phyloP scores from a whole-genome alignment of 2,113 vertebrate genomes.

The Notechis scutatus region DNA sequence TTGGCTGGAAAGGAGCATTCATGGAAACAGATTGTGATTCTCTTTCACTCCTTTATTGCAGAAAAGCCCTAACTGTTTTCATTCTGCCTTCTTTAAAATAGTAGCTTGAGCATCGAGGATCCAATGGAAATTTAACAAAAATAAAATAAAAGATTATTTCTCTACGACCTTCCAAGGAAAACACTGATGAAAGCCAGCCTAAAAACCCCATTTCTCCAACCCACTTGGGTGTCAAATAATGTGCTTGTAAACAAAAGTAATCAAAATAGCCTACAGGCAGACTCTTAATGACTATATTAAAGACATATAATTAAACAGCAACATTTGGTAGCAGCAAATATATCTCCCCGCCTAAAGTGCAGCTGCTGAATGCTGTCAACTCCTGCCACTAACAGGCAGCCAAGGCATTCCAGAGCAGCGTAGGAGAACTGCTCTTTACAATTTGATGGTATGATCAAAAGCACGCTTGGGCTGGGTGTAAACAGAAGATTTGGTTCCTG shows the following conservation, averaged over 20 bases:
- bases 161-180: background rate
- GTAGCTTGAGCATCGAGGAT: background rate
- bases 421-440: rapidly evolving
- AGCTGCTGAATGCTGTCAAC: constrained; percentile 23
- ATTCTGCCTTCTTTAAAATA: background rate
- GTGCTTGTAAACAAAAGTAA: background rate
- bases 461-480: rapidly evolving
- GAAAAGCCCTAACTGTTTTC: background rate
- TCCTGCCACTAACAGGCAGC: background rate
- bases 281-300: constrained; percentile 25
- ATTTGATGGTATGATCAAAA: constrained; percentile 4
- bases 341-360: rapidly evolving
- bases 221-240: background rate
- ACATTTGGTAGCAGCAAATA: constrained; percentile 16
- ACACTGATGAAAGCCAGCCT: background rate
- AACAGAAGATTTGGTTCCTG: background rate
- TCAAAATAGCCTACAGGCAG: constrained; percentile 35
- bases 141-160: background rate
- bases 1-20: background rate
- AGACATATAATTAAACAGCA: background rate
- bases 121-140: background rate
- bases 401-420: rapidly evolving
- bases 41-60: background rate
- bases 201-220: background rate
- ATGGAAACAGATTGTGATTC: background rate